Evolutionary conservation across 2,113 vertebrate species (phyloP).

Genomic region (Apodemus speciosus): DNA sequence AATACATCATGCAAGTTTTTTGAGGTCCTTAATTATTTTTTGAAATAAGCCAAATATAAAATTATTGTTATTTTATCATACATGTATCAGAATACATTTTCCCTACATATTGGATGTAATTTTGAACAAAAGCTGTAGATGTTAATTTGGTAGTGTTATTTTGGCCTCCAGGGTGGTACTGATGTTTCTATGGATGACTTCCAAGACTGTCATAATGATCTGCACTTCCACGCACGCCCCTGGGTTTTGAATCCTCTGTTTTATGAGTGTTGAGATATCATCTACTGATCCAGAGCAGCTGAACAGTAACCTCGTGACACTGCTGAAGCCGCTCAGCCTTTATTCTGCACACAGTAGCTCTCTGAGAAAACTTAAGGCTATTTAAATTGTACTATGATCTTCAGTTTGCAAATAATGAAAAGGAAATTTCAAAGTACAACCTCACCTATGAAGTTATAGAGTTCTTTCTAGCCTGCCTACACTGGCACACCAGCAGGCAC

Average conservation of each 20-base stretch:
- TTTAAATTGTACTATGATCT: slow-evolving; percentile 79
- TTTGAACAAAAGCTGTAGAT: slow-evolving; percentile 79
- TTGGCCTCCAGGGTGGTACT: slow-evolving; percentile 76
- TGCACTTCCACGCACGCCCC: slow-evolving; percentile 78
- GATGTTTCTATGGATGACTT: slow-evolving; percentile 79
- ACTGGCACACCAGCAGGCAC: slow-evolving; percentile 55
- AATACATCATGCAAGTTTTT: slow-evolving; percentile 56
- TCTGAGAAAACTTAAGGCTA: slow-evolving; percentile 82
- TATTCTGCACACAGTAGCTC: slow-evolving; percentile 89
- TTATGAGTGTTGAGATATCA: slow-evolving; percentile 86
- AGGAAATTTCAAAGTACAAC: slow-evolving; percentile 53
- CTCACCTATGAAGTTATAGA: slow-evolving; percentile 50
- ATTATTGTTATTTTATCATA: slow-evolving; percentile 67
- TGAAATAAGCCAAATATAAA: slow-evolving; percentile 86
- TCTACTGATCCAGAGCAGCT: slow-evolving; percentile 93
- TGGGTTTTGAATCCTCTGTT: slow-evolving; percentile 84
- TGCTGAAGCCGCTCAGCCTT: slow-evolving; percentile 87
- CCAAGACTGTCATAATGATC: slow-evolving; percentile 75
- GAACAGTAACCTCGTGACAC: slow-evolving; percentile 92
- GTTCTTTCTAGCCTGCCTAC: slow-evolving; percentile 45
- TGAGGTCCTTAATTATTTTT: slow-evolving; percentile 59
- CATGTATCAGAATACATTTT: slow-evolving; percentile 77
- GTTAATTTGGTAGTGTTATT: slow-evolving; percentile 75
- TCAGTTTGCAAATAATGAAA: slow-evolving; percentile 65
- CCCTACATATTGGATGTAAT: slow-evolving; percentile 66